Evolutionary conservation across 2,113 vertebrate genomes (phyloP), one percentile per base, ranked within the genome.

Genomic region (Bombycilla garrulus): DNA sequence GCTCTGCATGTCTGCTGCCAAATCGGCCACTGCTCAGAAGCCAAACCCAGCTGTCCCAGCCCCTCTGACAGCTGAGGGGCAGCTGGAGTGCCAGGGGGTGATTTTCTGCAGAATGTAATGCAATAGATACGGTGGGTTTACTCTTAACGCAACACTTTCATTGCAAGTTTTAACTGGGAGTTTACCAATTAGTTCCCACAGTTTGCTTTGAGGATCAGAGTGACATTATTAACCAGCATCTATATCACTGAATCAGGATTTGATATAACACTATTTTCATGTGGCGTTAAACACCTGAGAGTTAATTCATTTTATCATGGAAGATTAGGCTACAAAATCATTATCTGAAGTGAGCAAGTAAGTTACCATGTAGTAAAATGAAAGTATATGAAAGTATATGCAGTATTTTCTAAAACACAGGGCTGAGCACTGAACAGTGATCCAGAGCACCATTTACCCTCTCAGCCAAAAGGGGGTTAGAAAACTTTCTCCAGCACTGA

Each of bases 111-210:
- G 47, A 15, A 82, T 67, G 35, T 18, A 60, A 61, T 67, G 14
- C n/a, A 38, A 22, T 12, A n/a, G 6, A 22, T 60, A 47, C 2
- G 22, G 4, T n/a, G 15, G 7, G 3, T 60, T 81, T 66, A 24
- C 44, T 58, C 58, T 33, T 38, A 51, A 60, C 0, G 0, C 6
- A 44, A 44, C 5, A 16, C 5, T 44, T 58, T 9, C 22, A 20
- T 38, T 6, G 42, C 7, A 47, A 82, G 42, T 56, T 70, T 56
- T 61, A 57, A 60, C 23, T 6, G 14, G 15, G 23, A 71, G 15
- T 42, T 65, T 61, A n/a, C 29, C 42, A 36, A 73, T 36, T 3
- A 25, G 10, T 14, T 40, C 25, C 19, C 44, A 35, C 15, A 18
- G 29, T 64, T 69, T 54, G 13, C 51, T 65, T 51, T 47, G 45